Base-by-base conservation (phyloP, 2,113 vertebrate genomes). In the Thalassoma bifasciatum region DNA sequence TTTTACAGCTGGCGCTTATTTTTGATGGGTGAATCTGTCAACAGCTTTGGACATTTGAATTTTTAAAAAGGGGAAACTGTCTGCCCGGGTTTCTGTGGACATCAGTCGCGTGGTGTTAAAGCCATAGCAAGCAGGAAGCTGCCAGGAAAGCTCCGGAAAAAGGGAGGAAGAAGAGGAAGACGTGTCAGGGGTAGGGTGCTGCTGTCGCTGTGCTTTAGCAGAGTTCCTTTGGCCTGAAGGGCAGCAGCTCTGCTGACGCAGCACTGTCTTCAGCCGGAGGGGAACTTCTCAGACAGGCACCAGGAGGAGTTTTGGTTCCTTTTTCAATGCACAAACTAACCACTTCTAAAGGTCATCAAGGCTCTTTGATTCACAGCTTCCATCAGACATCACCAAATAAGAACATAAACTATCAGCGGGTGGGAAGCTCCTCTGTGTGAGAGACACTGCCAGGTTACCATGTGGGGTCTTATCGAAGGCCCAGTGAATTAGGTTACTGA, bases 51-150 rank as follows among this genome's bases (percentile, higher is more conserved):
- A 87, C 66, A 68, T 81, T 59, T 89, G 81, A 91, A 91, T 91
- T 72, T 89, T 89, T 88, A 91, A 89, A 88, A 58, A 84, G 85
- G 80, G 83, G 86, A 85, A 88, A 84, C 79, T 75, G 77, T 81
- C 89, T 52, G 72, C 73, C 84, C 76, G 72, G 65, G 76, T 86
- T 91, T 80, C 84, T 75, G 75, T 66, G 56, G 68, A 66, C 75
- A 69, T 61, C 49, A 56, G 62, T 51, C 17, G 72, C 21, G 13
- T 9, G 8, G 46, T 67, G 83, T 52, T 8, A 69, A 63, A 65
- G 61, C 5, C 2, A 65, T 66, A 42, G 60, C 57, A 23, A 64
- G 78, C 66, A 75, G 82, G 75, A 83, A 85, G 66, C 64, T 36
- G 38, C 68, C 84, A 77, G 77, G 81, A 86, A 49, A 72, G 70